Percentiles rank a stretch among this genome's conserved stretches.
These are phyloP conservation scores for Aphelinus atriplicis DNA, from an alignment of 1,140 invertebrate genomes.

Conservation along the genomic window DNA sequence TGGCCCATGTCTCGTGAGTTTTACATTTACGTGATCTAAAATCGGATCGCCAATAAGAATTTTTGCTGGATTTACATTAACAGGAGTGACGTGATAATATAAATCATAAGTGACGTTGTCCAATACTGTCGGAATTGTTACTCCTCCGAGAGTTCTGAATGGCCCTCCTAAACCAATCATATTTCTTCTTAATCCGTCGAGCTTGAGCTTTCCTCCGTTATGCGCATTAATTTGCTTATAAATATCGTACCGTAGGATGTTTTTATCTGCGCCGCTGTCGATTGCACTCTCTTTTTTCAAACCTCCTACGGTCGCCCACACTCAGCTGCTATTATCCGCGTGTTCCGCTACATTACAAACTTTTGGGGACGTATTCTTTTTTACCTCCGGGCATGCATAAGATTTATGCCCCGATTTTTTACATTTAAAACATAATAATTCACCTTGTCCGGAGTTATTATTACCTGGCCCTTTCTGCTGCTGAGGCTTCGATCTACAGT, in stretches of 20 bases:
- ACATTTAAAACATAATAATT: background rate
- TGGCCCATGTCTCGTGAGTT: background rate
- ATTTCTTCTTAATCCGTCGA: background rate
- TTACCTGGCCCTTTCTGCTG: background rate
- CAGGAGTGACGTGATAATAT: background rate
- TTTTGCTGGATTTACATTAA: background rate
- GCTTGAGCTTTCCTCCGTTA: no score
- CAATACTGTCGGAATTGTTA: background rate
- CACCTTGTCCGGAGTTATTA: no score
- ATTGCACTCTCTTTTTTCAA: background rate
- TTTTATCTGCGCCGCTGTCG: background rate
- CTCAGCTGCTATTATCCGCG: background rate
- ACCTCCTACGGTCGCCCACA: background rate
- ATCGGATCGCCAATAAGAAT: constrained; percentile 1
- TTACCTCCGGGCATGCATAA: background rate
- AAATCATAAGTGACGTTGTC: background rate
- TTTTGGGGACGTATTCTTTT: no score
- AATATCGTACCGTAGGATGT: background rate
- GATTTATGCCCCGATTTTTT: background rate
- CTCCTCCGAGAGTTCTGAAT: background rate
- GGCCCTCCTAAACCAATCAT: background rate
- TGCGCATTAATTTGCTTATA: background rate
- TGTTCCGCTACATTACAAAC: background rate
- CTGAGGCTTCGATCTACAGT: background rate
- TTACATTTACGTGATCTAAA: background rate